A percentile compares a stretch with the other conserved stretches of the same genome.
Evolutionary conservation across 2,113 vertebrate genomes (phyloP).

Genomic region (Collichthys lucidus): DNA sequence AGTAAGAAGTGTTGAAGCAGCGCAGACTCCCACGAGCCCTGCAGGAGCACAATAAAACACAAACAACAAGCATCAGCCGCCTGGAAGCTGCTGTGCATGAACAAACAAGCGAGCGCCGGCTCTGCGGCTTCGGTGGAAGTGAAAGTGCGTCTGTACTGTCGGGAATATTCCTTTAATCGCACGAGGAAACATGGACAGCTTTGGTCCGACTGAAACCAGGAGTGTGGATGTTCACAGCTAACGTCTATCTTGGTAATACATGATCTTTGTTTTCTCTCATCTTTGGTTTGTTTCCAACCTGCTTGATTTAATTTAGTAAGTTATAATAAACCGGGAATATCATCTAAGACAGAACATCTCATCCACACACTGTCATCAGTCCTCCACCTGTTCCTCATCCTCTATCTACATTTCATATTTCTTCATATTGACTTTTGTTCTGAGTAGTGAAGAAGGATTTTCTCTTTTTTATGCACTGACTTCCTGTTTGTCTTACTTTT

Average conservation of each 20-base stretch:
- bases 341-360: too few species aligned
- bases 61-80: constrained; percentile 45
- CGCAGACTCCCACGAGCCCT: constrained; percentile 28
- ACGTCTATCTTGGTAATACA: too few species aligned
- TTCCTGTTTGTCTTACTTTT: background rate
- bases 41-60: constrained; percentile 22
- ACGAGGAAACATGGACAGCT: background rate
- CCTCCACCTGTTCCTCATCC: background rate
- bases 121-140: background rate
- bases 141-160: too few species aligned
- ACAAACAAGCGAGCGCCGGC: background rate
- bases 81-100: constrained; percentile 46
- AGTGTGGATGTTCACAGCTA: too few species aligned
- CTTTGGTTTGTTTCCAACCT: too few species aligned
- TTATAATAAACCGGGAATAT: too few species aligned
- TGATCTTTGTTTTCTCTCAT: too few species aligned
- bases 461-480: background rate
- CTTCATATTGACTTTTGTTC: background rate
- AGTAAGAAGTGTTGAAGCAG: constrained; percentile 33
- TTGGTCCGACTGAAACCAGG: background rate
- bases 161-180: background rate
- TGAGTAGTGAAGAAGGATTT: background rate
- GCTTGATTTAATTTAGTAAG: too few species aligned
- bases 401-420: background rate
- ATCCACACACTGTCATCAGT: background rate